Evolutionary conservation across 2,888 invertebrate species (phyloP).

Genomic region (Chorisops tibialis): DNA sequence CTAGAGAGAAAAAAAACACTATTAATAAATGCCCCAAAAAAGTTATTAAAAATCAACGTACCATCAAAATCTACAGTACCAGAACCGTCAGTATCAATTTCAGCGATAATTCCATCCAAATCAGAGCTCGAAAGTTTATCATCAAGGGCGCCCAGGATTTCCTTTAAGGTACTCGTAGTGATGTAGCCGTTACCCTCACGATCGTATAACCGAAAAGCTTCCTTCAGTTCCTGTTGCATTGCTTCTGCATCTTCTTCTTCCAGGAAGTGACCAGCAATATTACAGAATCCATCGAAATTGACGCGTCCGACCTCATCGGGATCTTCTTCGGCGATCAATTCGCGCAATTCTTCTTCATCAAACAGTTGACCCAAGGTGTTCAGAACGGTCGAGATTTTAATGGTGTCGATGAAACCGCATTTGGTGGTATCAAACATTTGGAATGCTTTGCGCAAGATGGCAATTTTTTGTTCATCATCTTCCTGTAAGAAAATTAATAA

Average conservation of each 20-base stretch:
- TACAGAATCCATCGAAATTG: slow-evolving; percentile 91
- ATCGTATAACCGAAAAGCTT: slow-evolving; percentile 95
- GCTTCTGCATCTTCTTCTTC: slow-evolving; percentile 96
- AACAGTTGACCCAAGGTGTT: slow-evolving; percentile 95
- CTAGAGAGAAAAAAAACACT: slow-evolving; percentile 54
- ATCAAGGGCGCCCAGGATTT: slow-evolving; percentile 88
- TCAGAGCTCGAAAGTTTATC: slow-evolving; percentile 91
- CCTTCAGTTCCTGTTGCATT: slow-evolving; percentile 93
- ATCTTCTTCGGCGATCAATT: slow-evolving; percentile 87
- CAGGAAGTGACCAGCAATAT: slow-evolving; percentile 88
- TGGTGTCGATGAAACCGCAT: slow-evolving; percentile 85
- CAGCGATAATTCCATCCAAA: slow-evolving; percentile 94
- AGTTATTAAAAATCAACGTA: too few relatives aligned
- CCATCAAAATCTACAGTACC: slow-evolving; percentile 99
- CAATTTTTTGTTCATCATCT: slow-evolving; percentile 78
- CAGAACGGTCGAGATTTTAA: slow-evolving; percentile 86
- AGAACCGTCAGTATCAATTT: slow-evolving; percentile 97
- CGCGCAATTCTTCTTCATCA: slow-evolving; percentile 85
- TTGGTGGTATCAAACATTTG: slow-evolving; percentile 96
- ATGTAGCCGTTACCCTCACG: slow-evolving; percentile 94
- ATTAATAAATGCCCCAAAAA: slow-evolving; percentile 32
- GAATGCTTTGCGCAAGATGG: slow-evolving; percentile 92
- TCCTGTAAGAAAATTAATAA: slow-evolving; percentile 37
- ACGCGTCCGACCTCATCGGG: slow-evolving; percentile 89
- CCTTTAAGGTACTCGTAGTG: slow-evolving; percentile 84